Percentiles rank a stretch among this genome's conserved stretches.
These are phyloP conservation scores for Psophia crepitans DNA, from an alignment of 2,113 vertebrate species.

Conservation along the genomic window DNA sequence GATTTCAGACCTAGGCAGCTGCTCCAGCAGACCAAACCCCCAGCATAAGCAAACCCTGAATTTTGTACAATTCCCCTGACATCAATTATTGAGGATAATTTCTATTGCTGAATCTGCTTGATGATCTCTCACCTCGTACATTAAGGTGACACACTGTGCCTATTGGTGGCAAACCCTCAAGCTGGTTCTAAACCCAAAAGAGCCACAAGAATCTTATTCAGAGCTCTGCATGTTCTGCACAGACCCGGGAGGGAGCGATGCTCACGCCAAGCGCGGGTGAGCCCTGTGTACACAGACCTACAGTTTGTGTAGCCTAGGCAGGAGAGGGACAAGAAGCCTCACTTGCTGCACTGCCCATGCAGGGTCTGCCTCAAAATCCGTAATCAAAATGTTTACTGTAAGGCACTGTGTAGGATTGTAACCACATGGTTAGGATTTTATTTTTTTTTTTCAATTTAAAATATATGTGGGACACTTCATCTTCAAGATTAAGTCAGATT, in stretches of 20 bases:
- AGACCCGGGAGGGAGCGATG: not conserved
- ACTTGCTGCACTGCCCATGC: not conserved
- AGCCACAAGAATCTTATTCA: not conserved
- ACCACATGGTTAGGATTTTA: not conserved
- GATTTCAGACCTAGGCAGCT: not conserved
- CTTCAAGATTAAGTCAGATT: not conserved
- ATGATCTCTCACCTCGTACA: not conserved
- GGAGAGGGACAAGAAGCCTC: not conserved
- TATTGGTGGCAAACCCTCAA: not conserved
- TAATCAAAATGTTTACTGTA: not conserved
- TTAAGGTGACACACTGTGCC: not conserved
- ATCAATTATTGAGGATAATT: not conserved
- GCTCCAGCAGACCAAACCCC: not conserved
- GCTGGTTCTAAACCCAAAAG: not conserved
- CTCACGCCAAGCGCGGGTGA: not conserved
- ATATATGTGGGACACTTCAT: not conserved
- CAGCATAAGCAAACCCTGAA: not conserved
- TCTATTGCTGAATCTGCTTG: not conserved
- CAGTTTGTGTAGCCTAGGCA: not conserved
- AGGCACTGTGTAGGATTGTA: not conserved
- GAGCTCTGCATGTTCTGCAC: not conserved
- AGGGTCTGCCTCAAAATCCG: not conserved
- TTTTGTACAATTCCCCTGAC: not conserved
- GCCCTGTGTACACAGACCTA: not conserved
- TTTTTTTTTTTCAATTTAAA: not conserved